These are phyloP conservation scores for Epistrophe eligans DNA, from an alignment of 2,888 invertebrate genomes.

Conservation along the genomic window DNA sequence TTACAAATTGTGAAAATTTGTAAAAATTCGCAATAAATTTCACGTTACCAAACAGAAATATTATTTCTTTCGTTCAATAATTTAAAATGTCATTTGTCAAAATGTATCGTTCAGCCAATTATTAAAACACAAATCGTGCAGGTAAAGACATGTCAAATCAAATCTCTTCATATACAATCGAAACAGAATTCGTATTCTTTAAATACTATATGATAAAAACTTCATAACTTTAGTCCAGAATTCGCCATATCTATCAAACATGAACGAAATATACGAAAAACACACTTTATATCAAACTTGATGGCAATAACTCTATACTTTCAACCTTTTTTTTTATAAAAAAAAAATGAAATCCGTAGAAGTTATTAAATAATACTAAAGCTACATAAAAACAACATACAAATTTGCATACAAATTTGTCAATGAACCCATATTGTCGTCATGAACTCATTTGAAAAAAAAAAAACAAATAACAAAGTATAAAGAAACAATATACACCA, in stretches of 20 bases:
- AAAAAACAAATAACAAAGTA: background rate
- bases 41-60: too few relatives aligned
- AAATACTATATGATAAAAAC: background rate
- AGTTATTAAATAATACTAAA: conserved; percentile 21
- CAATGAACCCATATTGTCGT: conserved; percentile 61
- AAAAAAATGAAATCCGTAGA: background rate
- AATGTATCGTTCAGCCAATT: too few relatives aligned
- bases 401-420: conserved; percentile 53
- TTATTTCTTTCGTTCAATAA: too few relatives aligned
- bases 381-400: conserved; percentile 1
- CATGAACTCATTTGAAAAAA: conserved; percentile 57
- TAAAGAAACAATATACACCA: conserved; percentile 36
- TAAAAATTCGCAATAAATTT: too few relatives aligned
- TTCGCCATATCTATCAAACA: background rate
- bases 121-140: too few relatives aligned
- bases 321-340: background rate
- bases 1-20: too few relatives aligned
- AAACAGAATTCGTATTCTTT: too few relatives aligned
- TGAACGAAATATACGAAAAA: background rate
- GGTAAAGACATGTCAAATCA: too few relatives aligned
- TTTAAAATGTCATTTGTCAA: too few relatives aligned
- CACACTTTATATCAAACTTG: background rate
- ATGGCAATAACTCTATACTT: background rate
- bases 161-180: too few relatives aligned
- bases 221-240: background rate